These are phyloP conservation scores for Electrophaes corylata DNA, from an alignment of 2,888 invertebrate species.

Conservation along the genomic window DNA sequence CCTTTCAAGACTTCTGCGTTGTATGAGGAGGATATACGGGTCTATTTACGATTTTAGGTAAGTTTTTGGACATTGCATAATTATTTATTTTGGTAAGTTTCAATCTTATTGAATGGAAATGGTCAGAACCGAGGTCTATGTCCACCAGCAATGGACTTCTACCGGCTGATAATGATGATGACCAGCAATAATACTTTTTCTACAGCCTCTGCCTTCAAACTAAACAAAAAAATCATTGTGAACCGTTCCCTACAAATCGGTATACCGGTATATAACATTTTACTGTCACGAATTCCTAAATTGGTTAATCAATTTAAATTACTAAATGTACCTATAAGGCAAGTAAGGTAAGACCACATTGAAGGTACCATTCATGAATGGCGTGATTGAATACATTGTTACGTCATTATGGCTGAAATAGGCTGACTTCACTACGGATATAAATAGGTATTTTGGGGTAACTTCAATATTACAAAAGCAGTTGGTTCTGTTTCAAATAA, in stretches of 20 bases:
- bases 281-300: too few species aligned
- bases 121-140: too few species aligned
- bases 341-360: background rate
- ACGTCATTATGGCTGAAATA: slow-evolving; percentile 26
- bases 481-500: slow-evolving; percentile 2
- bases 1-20: slow-evolving; percentile 89
- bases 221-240: too few species aligned
- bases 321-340: background rate
- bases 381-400: slow-evolving; percentile 36
- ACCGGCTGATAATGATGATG: too few species aligned
- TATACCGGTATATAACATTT: too few species aligned
- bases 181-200: too few species aligned
- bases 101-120: too few species aligned
- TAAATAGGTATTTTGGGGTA: slow-evolving; percentile 16
- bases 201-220: too few species aligned
- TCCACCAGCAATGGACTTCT: too few species aligned
- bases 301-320: too few species aligned
- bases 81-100: too few species aligned
- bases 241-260: too few species aligned
- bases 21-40: slow-evolving; percentile 92
- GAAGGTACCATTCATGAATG: slow-evolving; percentile 30
- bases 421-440: slow-evolving; percentile 12
- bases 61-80: slow-evolving; percentile 13
- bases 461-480: slow-evolving; percentile 13
- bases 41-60: slow-evolving; percentile 93